phyloP scores from a whole-genome alignment of 1,140 invertebrate genomes.

The Diorhabda carinulata region DNA sequence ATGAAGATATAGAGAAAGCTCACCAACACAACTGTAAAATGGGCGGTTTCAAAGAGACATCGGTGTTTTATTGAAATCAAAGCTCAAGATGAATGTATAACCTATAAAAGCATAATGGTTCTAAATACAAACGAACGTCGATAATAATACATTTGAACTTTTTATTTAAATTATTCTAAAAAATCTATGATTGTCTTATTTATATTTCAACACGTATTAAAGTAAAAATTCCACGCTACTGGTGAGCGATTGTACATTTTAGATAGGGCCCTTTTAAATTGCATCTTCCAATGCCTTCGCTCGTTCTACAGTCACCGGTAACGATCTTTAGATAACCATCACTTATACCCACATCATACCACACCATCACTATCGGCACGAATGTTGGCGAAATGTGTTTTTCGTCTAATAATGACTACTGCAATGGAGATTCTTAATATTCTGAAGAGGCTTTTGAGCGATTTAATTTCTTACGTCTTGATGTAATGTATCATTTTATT shows the following conservation, averaged over 20 bases:
- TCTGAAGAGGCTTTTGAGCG: background rate
- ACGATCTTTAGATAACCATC: background rate
- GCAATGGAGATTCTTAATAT: background rate
- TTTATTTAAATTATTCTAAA: too few relatives aligned
- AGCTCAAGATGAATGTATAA: too few relatives aligned
- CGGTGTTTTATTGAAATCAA: too few relatives aligned
- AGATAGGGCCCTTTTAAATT: constrained; percentile 2
- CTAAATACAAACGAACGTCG: too few relatives aligned
- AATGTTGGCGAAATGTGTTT: background rate
- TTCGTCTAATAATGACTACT: background rate
- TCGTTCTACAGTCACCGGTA: background rate
- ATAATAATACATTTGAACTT: too few relatives aligned
- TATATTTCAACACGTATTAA: too few relatives aligned
- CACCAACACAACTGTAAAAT: too few relatives aligned
- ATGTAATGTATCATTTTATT: too few relatives aligned
- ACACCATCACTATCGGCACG: background rate
- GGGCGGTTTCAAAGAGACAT: too few relatives aligned
- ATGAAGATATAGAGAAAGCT: too few relatives aligned
- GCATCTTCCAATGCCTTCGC: background rate
- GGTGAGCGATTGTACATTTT: background rate
- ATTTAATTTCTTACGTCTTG: background rate
- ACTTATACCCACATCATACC: constrained; percentile 1
- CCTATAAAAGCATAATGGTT: too few relatives aligned
- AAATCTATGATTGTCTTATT: too few relatives aligned
- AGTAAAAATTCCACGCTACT: background rate